Evolutionary conservation across 2,888 invertebrate species (phyloP).

Genomic region (Platypus cylindrus): DNA sequence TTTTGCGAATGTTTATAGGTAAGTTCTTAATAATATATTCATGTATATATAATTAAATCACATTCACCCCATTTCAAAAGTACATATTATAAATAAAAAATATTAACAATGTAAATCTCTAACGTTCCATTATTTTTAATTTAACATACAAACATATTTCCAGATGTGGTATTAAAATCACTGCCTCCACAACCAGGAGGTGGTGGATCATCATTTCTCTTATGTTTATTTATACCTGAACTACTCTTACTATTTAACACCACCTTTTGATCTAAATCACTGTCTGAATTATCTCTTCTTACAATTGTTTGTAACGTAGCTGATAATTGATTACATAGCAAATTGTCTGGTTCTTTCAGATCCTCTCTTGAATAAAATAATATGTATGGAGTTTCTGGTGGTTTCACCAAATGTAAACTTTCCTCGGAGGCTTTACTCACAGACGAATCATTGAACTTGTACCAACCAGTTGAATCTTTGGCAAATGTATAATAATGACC

Average conservation of each 20-base stretch:
- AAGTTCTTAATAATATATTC: too few species aligned
- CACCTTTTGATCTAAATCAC: slow-evolving; percentile 23
- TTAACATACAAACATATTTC: slow-evolving; percentile 34
- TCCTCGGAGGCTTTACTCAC: slow-evolving; percentile 49
- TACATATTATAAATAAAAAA: slow-evolving; percentile 1
- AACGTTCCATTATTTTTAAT: slow-evolving; percentile 2
- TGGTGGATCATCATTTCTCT: slow-evolving; percentile 40
- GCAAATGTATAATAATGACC: slow-evolving; percentile 84
- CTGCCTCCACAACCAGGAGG: slow-evolving; percentile 41
- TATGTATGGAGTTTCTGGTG: slow-evolving; percentile 72
- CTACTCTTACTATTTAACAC: slow-evolving; percentile 18
- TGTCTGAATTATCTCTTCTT: slow-evolving; percentile 27
- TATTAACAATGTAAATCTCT: neutral
- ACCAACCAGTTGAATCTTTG: slow-evolving; percentile 58
- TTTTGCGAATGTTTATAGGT: too few species aligned
- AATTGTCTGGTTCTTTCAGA: slow-evolving; percentile 25
- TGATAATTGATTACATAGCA: slow-evolving; percentile 25
- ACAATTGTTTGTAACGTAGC: slow-evolving; percentile 25
- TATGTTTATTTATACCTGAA: slow-evolving; percentile 25
- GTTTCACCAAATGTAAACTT: slow-evolving; percentile 49
- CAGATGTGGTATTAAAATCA: slow-evolving; percentile 26
- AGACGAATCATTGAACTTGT: slow-evolving; percentile 67
- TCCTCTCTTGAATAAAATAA: slow-evolving; percentile 53
- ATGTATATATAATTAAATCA: too few species aligned
- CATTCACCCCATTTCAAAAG: neutral